phyloP scores from a whole-genome alignment of 2,797 vertebrate species.

The Enteromius mattozi region DNA sequence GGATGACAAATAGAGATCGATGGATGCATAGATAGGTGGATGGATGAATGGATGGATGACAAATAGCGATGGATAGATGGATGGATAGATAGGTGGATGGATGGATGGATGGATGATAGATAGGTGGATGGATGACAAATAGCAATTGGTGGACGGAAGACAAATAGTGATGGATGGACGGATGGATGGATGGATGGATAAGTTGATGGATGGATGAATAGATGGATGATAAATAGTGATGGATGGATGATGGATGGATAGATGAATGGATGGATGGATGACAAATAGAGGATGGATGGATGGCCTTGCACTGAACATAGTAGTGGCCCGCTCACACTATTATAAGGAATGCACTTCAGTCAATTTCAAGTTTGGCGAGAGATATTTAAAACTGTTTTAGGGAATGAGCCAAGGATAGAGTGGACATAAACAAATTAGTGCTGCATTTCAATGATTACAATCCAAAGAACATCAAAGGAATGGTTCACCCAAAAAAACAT shows the following conservation, averaged over 20 bases:
- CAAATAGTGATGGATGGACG: background rate
- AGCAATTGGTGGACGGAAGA: background rate
- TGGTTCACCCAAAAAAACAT: background rate
- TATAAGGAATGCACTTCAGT: background rate
- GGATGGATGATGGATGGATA: no score
- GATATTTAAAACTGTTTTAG: background rate
- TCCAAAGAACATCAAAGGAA: background rate
- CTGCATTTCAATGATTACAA: background rate
- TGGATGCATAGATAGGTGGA: background rate
- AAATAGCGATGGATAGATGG: no score
- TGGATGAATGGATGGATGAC: background rate
- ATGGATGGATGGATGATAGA: background rate
- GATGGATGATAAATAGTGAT: no score
- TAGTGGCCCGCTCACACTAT: background rate
- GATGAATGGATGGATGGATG: no score
- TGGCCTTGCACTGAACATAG: background rate
- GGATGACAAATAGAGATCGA: no score
- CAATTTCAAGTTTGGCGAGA: background rate
- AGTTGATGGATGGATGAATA: no score
- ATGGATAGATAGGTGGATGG: fast-evolving
- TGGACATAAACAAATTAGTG: background rate
- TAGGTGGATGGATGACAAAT: no score
- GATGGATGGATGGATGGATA: no score
- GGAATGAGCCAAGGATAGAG: background rate
- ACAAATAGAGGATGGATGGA: no score